Evolutionary conservation across 2,113 vertebrate species (phyloP).

Genomic region (Pleuronectes platessa): DNA sequence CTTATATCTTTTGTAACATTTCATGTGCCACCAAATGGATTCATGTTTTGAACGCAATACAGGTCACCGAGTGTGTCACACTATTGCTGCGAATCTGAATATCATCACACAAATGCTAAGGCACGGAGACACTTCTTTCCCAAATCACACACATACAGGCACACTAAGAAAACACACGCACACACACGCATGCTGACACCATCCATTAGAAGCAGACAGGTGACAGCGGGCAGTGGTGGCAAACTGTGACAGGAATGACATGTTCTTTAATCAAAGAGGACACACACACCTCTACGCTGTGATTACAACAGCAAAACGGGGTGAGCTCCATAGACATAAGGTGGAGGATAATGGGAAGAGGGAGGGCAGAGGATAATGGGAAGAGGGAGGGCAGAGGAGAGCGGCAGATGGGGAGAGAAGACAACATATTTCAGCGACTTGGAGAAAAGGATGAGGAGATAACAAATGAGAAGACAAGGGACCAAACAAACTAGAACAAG

Average conservation of each 20-base stretch:
- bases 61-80: constrained; percentile 21
- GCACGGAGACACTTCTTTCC: too few relatives aligned
- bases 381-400: constrained; percentile 9
- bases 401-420: background rate
- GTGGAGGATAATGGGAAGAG: background rate
- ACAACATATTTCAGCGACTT: constrained; percentile 3
- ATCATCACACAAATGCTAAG: background rate
- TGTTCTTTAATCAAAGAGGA: constrained; percentile 56
- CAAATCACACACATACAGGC: background rate
- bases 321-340: background rate
- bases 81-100: constrained; percentile 9
- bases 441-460: constrained; percentile 11
- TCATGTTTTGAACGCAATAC: constrained; percentile 16
- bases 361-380: too few relatives aligned
- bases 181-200: constrained; percentile 23
- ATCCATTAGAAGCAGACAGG: constrained; percentile 59
- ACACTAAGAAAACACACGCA: constrained; percentile 2
- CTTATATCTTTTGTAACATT: background rate
- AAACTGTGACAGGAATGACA: constrained; percentile 59
- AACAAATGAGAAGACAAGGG: constrained; percentile 34
- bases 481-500: too few relatives aligned
- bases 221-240: constrained; percentile 58
- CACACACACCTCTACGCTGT: constrained; percentile 5
- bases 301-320: background rate
- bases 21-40: constrained; percentile 5